phyloP scores from a whole-genome alignment of 2,888 invertebrate genomes.

The Agrotis ipsilon region DNA sequence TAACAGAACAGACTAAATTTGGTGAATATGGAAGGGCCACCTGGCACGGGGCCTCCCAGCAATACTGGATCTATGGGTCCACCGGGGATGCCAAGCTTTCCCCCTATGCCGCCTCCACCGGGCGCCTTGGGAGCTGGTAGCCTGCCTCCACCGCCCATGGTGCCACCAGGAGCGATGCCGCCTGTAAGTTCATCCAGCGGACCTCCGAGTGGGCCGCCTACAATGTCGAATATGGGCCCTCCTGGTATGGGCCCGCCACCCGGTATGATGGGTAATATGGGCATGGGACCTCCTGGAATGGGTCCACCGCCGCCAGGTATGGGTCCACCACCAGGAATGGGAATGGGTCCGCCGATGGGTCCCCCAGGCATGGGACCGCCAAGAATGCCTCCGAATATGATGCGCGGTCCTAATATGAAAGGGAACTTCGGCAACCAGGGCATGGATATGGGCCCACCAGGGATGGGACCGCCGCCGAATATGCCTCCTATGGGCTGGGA shows the following conservation, averaged over 20 bases:
- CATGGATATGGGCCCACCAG: slow-evolving; percentile 86
- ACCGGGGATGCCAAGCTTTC: slow-evolving; percentile 79
- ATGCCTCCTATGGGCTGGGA: slow-evolving; percentile 86
- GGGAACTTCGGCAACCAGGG: slow-evolving; percentile 78
- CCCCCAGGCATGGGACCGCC: slow-evolving; percentile 82
- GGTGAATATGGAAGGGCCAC: slow-evolving; percentile 83
- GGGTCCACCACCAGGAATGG: slow-evolving; percentile 71
- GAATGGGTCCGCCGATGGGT: slow-evolving; percentile 77
- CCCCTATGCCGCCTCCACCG: slow-evolving; percentile 82
- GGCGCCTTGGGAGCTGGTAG: slow-evolving; percentile 74
- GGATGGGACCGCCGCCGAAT: slow-evolving; percentile 85
- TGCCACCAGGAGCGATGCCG: slow-evolving; percentile 79
- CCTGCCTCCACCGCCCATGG: slow-evolving; percentile 74
- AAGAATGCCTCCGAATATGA: slow-evolving; percentile 83
- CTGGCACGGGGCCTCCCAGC: slow-evolving; percentile 81
- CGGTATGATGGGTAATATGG: slow-evolving; percentile 74
- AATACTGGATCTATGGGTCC: slow-evolving; percentile 80
- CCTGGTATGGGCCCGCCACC: slow-evolving; percentile 67
- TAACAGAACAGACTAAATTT: slow-evolving; percentile 12
- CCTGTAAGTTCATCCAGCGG: slow-evolving; percentile 74
- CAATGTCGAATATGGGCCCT: slow-evolving; percentile 51
- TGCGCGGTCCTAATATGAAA: slow-evolving; percentile 78
- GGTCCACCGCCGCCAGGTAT: slow-evolving; percentile 73
- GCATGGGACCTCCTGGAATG: slow-evolving; percentile 77
- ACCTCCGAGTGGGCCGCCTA: slow-evolving; percentile 67